Evolutionary conservation across 2,888 invertebrate species (phyloP).

Genomic region (Leptinotarsa juncta): DNA sequence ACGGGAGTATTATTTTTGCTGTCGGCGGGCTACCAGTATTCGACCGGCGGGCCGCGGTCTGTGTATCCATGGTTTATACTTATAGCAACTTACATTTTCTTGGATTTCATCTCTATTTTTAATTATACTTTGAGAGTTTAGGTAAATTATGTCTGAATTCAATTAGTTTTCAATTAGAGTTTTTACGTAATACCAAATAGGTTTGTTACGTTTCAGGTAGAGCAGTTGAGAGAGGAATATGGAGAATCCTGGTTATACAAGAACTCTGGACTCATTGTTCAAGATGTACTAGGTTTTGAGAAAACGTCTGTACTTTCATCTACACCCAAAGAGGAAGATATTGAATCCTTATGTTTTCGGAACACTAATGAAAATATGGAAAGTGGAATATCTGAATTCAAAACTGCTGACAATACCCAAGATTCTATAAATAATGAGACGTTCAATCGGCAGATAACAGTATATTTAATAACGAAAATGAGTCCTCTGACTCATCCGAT

Average conservation of each 20-base stretch:
- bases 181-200: no score
- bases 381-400: slow-evolving; percentile 27
- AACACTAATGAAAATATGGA: slow-evolving; percentile 19
- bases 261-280: slow-evolving; percentile 64
- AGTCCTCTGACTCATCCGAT: slow-evolving; percentile 47
- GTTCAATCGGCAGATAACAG: slow-evolving; percentile 22
- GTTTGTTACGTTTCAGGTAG: slow-evolving; percentile 58
- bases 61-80: no score
- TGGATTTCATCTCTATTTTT: no score
- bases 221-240: slow-evolving; percentile 69
- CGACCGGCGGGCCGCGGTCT: no score
- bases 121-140: no score
- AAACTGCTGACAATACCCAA: slow-evolving; percentile 31
- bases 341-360: slow-evolving; percentile 29
- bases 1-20: no score
- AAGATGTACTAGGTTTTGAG: slow-evolving; percentile 70
- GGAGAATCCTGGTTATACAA: slow-evolving; percentile 73
- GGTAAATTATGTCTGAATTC: no score
- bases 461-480: slow-evolving; percentile 25
- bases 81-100: no score
- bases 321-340: slow-evolving; percentile 40
- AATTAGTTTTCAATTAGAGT: no score
- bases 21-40: no score
- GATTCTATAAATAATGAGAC: slow-evolving; percentile 22
- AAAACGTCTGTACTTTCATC: slow-evolving; percentile 51